These are phyloP conservation scores for Nephila pilipes DNA, from an alignment of 1,140 invertebrate species.

Conservation along the genomic window DNA sequence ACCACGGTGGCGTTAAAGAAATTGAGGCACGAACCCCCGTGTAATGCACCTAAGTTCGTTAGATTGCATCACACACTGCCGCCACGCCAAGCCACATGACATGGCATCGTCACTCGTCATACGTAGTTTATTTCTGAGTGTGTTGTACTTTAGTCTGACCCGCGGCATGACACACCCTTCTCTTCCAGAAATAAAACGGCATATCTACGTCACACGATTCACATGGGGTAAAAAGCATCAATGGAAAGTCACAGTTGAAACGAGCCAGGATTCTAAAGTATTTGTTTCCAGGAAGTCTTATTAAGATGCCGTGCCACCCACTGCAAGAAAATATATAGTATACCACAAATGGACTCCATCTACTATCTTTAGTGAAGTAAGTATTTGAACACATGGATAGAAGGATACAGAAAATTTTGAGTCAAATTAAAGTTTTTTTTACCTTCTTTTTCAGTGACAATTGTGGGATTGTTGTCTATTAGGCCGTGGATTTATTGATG, in stretches of 20 bases:
- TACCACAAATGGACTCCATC: not conserved
- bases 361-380: not conserved
- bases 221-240: conserved; percentile 47
- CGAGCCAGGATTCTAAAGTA: not conserved
- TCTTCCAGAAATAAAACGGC: not conserved
- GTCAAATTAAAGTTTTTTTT: not conserved
- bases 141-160: not conserved
- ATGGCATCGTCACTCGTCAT: not conserved
- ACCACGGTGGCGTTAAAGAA: not conserved
- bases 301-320: conserved; percentile 1
- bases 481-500: no score
- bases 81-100: not conserved
- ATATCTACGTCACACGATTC: conserved; percentile 43
- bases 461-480: no score
- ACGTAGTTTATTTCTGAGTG: conserved; percentile 43
- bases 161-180: not conserved
- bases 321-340: not conserved
- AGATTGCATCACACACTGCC: conserved; percentile 9
- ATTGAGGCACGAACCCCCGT: not conserved
- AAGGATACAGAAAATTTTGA: not conserved
- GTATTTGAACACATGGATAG: not conserved
- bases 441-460: not conserved
- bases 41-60: conserved; percentile 16
- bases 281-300: conserved; percentile 22
- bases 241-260: conserved; percentile 34